Evolutionary conservation across 2,113 vertebrate genomes (phyloP).

Genomic region (Camelus dromedarius): DNA sequence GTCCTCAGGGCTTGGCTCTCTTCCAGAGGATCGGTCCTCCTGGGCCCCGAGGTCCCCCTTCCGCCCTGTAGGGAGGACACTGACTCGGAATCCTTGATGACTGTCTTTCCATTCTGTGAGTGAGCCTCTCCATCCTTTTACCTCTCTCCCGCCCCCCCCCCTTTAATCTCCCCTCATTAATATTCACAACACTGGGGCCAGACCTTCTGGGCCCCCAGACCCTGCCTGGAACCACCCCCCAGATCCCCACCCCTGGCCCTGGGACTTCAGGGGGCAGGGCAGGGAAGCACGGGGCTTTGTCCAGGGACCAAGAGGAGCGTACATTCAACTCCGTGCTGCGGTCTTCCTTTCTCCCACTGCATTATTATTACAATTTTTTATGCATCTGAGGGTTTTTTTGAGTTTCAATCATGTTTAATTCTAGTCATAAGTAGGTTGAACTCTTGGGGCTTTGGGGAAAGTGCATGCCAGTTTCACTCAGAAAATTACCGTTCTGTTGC

Average conservation of each 20-base stretch:
- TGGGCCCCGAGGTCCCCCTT: not conserved
- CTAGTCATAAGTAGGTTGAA: not conserved
- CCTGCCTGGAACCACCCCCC: no score
- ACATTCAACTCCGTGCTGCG: not conserved
- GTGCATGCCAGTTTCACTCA: not conserved
- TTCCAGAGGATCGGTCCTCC: not conserved
- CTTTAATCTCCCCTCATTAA: no score
- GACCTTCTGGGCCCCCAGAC: not conserved
- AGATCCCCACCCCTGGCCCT: not conserved
- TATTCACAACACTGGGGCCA: not conserved
- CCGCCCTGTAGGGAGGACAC: not conserved
- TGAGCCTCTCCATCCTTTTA: not conserved
- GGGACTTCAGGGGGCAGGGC: not conserved
- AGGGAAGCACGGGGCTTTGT: not conserved
- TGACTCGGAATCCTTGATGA: not conserved
- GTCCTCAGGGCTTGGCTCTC: not conserved
- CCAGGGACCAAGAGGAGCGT: not conserved
- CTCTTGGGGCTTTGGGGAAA: not conserved
- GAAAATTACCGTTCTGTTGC: slow-evolving; percentile 38
- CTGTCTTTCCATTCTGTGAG: not conserved
- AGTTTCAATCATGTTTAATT: slow-evolving; percentile 34
- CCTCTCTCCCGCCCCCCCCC: not conserved
- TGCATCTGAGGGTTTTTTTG: not conserved
- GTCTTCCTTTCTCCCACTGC: not conserved
- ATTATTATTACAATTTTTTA: not conserved